Base-by-base conservation (phyloP, 2,113 vertebrate species). In the Chrysochloris asiatica region DNA sequence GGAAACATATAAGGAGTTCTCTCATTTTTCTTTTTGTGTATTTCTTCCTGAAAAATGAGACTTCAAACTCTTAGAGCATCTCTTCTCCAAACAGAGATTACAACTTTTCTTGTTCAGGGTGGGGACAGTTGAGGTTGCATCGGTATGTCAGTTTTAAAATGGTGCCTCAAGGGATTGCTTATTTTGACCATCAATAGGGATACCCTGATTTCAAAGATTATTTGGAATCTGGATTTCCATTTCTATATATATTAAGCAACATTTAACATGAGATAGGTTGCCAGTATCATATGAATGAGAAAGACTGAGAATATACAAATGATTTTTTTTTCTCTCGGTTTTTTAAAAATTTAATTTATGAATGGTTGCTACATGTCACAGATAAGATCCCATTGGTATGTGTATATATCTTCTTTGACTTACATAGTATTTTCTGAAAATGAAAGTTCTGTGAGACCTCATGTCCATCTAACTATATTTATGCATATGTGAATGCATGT, bases 301-400 rank as follows among this genome's bases (percentile, higher is more conserved):
- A 89, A 88, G 45, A 36, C 10, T 47, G 72, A 81, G 54, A 83
- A 81, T 30, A 76, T 80, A 78, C 47, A 89, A 81, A 56, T 87
- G 48, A 75, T 86, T 92, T 94, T 92, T 63, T 89, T 56, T 67
- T 91, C 33, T 77, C 56, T 86, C 45, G 38, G n/a, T 85, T 63
- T 63, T 33, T 63, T 94, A 80, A 67, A 90, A 85, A 87, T n/a
- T 84, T 54, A 26, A 2, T 92, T 67, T 92, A 92, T n/a, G 71
- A 88, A 94, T 92, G 38, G 79, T 94, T 95, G 72, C 77, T 76
- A 89, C 91, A 93, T n/a, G n/a, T n/a, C n/a, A n/a, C n/a, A n/a
- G 85, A 80, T 96, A 94, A 89, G 82, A 47, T 87, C 78, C 92
- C 82, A 86, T 86, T 82, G 56, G 45, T 92, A 47, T 84, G 30